phyloP scores from a whole-genome alignment of 2,888 invertebrate genomes.

The Enoplolaimus lenunculus region DNA sequence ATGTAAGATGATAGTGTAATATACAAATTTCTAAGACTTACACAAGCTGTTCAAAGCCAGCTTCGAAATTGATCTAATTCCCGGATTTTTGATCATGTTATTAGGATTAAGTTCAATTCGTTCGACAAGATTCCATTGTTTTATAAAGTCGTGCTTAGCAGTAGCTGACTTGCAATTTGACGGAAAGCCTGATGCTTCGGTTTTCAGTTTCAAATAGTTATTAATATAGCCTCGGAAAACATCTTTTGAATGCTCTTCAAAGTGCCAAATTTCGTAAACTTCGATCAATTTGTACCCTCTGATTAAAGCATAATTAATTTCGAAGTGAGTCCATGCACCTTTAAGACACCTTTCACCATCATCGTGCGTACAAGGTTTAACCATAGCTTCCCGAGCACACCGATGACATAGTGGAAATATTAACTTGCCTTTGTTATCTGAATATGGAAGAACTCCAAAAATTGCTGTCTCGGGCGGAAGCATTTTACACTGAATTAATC shows the following conservation, averaged over 20 bases:
- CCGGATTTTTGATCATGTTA: not conserved
- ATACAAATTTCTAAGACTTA: not conserved
- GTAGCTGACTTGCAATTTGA: not conserved
- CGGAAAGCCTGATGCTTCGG: not conserved
- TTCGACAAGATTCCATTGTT: not conserved
- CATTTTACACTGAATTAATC: not conserved
- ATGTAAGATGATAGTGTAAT: not conserved
- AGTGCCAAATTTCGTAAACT: constrained; percentile 12
- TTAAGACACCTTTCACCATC: not conserved
- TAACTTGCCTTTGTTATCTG: not conserved
- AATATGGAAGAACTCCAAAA: constrained; percentile 27
- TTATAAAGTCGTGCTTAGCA: not conserved
- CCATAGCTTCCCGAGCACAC: not conserved
- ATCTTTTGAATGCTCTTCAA: too few species aligned
- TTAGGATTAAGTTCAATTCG: not conserved
- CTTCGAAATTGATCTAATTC: not conserved
- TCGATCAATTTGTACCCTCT: not conserved
- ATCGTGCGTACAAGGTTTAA: not conserved
- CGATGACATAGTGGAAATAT: not conserved
- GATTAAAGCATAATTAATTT: not conserved
- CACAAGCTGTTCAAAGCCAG: constrained; percentile 8
- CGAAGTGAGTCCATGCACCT: not conserved
- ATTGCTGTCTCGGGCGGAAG: constrained; percentile 21
- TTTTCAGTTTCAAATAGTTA: constrained; percentile 2
- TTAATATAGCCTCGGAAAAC: constrained; percentile 1